Evolutionary conservation across 2,888 invertebrate species (phyloP), one percentile per base, ranked within the genome.

Genomic region (Patella pellucida): DNA sequence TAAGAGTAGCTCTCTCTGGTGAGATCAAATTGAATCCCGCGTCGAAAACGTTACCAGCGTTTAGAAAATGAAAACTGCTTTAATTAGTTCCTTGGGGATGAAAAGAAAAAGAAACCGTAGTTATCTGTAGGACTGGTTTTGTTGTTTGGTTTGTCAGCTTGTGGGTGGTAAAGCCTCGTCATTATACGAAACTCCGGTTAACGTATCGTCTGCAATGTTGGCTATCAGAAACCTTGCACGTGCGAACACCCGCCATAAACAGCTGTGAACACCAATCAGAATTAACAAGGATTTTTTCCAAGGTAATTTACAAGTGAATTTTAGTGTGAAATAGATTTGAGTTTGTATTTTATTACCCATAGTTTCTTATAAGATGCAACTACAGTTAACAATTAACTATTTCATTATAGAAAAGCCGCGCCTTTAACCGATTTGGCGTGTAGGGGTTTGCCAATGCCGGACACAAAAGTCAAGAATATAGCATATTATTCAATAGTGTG

Each of bases 11-110:
- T 23, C 19, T 62, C 62, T 62, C 62, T 23, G 62, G 62, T 14
- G 62, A 62, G 62, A 62, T 62, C 62, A 62, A 11, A 23, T 62
- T 62, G 23, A 62, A 62, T 62, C 62, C 62, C 62, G 62, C 62
- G 62, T 23, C 62, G 62, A 62, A 62, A 62, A 62, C 62, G 62
- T 62, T 62, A 62, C 23, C 62, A 62, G 23, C 62, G 62, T 62
- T 62, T 62, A 62, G 62, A 62, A 62, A 62, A 62, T 62, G 62
- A 62, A 62, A 62, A 62, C 62, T 62, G 62, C 23, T 62, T 62
- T 62, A 62, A 62, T 62, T 19, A 62, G 62, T 23, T 62, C 62
- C 62, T 62, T 62, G 19, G 62, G 62, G 62, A 62, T 62, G 62
- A 23, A 62, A 62, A 23, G 62, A 62, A 62, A 23, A 62, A 62